Evolutionary conservation across 2,888 invertebrate species (phyloP).

Genomic region (Oxystoma pomonae): DNA sequence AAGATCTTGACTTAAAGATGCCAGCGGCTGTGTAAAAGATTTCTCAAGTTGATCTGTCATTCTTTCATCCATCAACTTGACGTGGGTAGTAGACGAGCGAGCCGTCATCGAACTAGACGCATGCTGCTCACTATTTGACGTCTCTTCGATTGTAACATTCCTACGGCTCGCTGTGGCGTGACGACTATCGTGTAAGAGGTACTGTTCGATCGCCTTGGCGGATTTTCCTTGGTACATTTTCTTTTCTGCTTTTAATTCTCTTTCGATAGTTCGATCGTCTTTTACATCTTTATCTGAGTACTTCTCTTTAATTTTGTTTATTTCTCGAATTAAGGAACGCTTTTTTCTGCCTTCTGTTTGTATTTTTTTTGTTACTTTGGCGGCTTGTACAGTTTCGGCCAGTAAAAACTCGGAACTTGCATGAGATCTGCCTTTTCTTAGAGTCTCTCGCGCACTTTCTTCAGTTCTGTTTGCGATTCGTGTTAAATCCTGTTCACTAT

Average conservation of each 20-base stretch:
- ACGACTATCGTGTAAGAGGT: slow-evolving; percentile 57
- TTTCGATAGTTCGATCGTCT: slow-evolving; percentile 46
- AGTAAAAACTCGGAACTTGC: slow-evolving; percentile 61
- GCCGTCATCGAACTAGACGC: slow-evolving; percentile 5
- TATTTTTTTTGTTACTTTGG: slow-evolving; percentile 62
- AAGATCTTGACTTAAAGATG: slow-evolving; percentile 58
- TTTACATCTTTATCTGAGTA: slow-evolving; percentile 50
- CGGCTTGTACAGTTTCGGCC: slow-evolving; percentile 58
- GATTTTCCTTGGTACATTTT: slow-evolving; percentile 52
- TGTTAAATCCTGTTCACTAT: slow-evolving; percentile 63
- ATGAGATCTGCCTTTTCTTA: slow-evolving; percentile 51
- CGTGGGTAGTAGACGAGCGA: slow-evolving; percentile 14
- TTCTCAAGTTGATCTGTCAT: slow-evolving; percentile 51
- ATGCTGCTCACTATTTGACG: neutral
- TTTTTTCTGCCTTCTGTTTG: slow-evolving; percentile 50
- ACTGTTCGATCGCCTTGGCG: slow-evolving; percentile 55
- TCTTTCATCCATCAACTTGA: slow-evolving; percentile 47
- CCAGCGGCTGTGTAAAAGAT: slow-evolving; percentile 56
- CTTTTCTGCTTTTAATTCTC: slow-evolving; percentile 45
- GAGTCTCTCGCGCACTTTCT: slow-evolving; percentile 64
- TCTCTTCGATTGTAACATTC: neutral
- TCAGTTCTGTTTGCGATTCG: slow-evolving; percentile 64
- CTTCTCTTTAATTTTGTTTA: slow-evolving; percentile 46
- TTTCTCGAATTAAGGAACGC: slow-evolving; percentile 48
- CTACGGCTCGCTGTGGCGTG: slow-evolving; percentile 50